Base-by-base conservation (phyloP, 2,888 invertebrate genomes). In the Dilophus febrilis region DNA sequence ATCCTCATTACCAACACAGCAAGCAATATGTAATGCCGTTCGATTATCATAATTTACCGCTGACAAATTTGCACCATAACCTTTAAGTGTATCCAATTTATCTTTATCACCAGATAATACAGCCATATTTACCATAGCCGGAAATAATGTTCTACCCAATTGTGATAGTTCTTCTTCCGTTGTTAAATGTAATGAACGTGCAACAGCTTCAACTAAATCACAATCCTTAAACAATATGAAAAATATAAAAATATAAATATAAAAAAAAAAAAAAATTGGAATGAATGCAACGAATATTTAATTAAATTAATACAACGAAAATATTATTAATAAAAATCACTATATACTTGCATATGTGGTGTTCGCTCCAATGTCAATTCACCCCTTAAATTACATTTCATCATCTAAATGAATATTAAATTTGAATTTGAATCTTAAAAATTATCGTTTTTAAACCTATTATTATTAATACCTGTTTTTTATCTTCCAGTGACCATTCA, bases 1-100 rank as follows among this genome's bases (percentile, higher is more conserved):
- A 1, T 67, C 55, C 1, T 68, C 47, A 42, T 80, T 72, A 0
- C 86, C 86, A 46, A 76, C 70, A 37, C 74, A 64, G 28, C 81
- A 77, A 1, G 90, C 87, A 41, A 85, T 70, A 51, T 91, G 90
- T 0, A 91, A 64, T 0, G 85, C 76, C 0, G 86, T 85, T 42
- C 81, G 71, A 22, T 73, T 70, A 56, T 86, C 86, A 17, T 76
- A 74, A 55, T 85, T 81, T 3, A 68, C 65, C 1, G 72, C 70
- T 7, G 80, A 78, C 3, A 87, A 67, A 53, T 86, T 76, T 1
- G 80, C 83, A 1, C 85, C 85, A 59, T 72, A 70, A 38, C 64
- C 66, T 66, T 44, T 41, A n/a, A 44, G n/a, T 29, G 36, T 43
- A 17, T 44, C 42, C 12, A 42, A 35, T 40, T 40, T 12, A 16